Evolutionary conservation across 1,140 invertebrate genomes (phyloP), one percentile per base, ranked within the genome.

Genomic region (Drosophila ercepeae): DNA sequence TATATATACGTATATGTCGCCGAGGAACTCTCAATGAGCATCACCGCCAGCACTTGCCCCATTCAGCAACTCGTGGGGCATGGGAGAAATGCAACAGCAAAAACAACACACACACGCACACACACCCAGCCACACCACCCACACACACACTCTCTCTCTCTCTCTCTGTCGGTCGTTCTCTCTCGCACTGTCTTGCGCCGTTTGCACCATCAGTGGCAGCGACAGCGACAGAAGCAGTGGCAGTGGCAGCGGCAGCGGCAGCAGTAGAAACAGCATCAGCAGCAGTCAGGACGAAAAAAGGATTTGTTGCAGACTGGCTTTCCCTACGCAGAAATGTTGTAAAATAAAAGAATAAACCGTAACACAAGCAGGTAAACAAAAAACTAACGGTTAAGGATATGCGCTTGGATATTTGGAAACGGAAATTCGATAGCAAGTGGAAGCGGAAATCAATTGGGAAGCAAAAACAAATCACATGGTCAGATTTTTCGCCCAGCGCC

Each of bases 81-180:
- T 50, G 51, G 60, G 36, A 67, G 52, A 48, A 69, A 32, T 71
- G 54, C 71, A 75, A 25, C 21, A 55, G 29, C 49, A 78, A 51
- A 52, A 68, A 32, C 41, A 73, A 49, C 34, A 60, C 25, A 27
- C 2, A 51, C 44, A 51, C 25, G 45, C 45, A 67, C 50, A 60
- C 53, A 50, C 64, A 61, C 59, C 75, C 79, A 72, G 81, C 76
- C 79, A 83, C 78, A 82, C 67, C 55, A 19, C 34, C 27, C 42
- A 54, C 59, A 42, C 78, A 61, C 51, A 42, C 64, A 11, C 13
- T 23, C 14, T 25, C 18, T 21, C 68, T 52, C 60, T 50, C 41
- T 42, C 27, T 53, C 53, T 42, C 50, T 32, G 46, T 9, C 50
- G 51, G 41, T 46, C 23, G 45, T 57, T 11, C 46, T 46, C 73